Evolutionary conservation across 1,140 invertebrate species (phyloP), one percentile per base, ranked within the genome.

Genomic region (Agrilus planipennis): DNA sequence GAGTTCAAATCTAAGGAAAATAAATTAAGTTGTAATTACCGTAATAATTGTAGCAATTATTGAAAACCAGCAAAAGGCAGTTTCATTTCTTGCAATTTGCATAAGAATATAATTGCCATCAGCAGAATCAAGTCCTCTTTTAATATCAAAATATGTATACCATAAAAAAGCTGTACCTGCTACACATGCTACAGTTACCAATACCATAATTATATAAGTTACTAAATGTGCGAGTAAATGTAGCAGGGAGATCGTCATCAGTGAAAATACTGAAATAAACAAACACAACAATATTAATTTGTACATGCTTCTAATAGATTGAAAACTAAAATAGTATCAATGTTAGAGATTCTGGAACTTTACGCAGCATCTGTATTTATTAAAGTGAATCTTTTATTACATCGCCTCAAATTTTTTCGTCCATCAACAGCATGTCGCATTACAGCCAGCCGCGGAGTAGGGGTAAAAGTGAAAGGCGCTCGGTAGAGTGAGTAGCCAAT

Each of bases 1-100:
- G n/a, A n/a, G n/a, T n/a, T n/a, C n/a, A n/a, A n/a, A n/a, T n/a
- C n/a, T n/a, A n/a, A n/a, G n/a, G n/a, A n/a, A n/a, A n/a, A n/a
- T n/a, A n/a, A n/a, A n/a, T n/a, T n/a, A n/a, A n/a, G n/a, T n/a
- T n/a, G n/a, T n/a, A 45, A 73, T 75, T 67, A 91, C 77, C 30
- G 86, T 89, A 40, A 89, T 75, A 44, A 90, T 71, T 35, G 89
- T 89, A n/a, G 86, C 83, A 45, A 91, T 69, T 45, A 94, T 84
- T 19, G 89, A 77, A 64, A 81, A 91, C 54, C 68, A 75, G 40
- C 86, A 70, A 65, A 85, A 91, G 37, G 88, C 83, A 46, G 75
- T 76, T 68, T 93, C 84, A 66, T 92, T 92, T 57, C 82, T 76
- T 1, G 84, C 69, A 37, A 82, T 80, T 67, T 91, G 55, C 38